These are phyloP conservation scores for Montipora foliosa DNA, from an alignment of 64 coral and sea anemone species.

Conservation along the genomic window DNA sequence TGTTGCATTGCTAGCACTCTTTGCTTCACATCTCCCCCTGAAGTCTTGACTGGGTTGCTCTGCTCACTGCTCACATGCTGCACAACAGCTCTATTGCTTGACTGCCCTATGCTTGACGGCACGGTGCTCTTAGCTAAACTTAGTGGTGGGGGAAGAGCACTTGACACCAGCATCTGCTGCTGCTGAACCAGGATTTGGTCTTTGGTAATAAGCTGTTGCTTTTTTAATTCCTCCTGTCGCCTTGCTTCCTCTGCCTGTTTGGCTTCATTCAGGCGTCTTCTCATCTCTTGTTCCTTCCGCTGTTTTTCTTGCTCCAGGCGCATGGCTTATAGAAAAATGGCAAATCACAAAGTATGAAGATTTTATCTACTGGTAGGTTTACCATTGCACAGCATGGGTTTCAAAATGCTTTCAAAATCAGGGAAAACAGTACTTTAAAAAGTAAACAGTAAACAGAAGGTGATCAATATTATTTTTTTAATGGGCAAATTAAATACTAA, in stretches of 20 bases:
- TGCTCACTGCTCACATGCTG: conserved; percentile 22
- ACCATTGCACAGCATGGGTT: too few relatives aligned
- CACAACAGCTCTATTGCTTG: neutral
- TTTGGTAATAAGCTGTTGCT: conserved; percentile 84
- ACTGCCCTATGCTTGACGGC: neutral
- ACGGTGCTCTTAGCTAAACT: neutral
- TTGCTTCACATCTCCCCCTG: conserved; percentile 29
- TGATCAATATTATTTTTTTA: too few relatives aligned
- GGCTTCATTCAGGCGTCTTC: conserved; percentile 75
- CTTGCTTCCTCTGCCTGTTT: conserved; percentile 78
- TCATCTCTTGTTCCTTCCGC: conserved; percentile 90
- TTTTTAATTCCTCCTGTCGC: conserved; percentile 72
- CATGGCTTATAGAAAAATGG: conserved; percentile 72
- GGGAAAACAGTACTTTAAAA: too few relatives aligned
- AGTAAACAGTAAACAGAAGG: too few relatives aligned
- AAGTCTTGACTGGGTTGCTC: neutral
- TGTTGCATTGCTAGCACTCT: conserved; percentile 35
- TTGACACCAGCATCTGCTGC: conserved; percentile 76
- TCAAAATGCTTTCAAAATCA: too few relatives aligned
- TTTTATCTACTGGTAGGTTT: too few relatives aligned
- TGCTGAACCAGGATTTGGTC: conserved; percentile 84
- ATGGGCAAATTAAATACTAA: too few relatives aligned
- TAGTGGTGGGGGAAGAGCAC: neutral
- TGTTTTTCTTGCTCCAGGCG: conserved; percentile 91
- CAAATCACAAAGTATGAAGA: too few relatives aligned